Evolutionary conservation across 2,113 vertebrate genomes (phyloP), one percentile per base, ranked within the genome.

Genomic region (Hippocampus comes): DNA sequence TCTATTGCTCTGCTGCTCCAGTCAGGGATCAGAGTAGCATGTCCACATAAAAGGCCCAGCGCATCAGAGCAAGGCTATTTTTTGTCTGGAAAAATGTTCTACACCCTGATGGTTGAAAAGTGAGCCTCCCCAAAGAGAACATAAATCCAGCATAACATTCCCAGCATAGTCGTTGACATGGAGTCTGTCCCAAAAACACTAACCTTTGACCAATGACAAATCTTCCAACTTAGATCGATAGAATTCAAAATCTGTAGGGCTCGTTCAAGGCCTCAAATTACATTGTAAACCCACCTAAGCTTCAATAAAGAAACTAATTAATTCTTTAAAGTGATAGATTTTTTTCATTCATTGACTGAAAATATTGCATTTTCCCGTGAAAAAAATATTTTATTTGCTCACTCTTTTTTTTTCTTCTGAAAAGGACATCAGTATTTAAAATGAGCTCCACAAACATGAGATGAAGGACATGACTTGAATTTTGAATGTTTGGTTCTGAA

Each of bases 11-110:
- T 71, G 79, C 72, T 72, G 64, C 77, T 83, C 25, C 73, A 43
- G 76, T 83, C 53, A 41, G 68, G 65, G 80, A 70, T 84, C 78
- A 79, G 61, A 68, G 67, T 66, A 43, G 69, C 51, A 46, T 25
- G 77, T 70, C 68, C 74, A 3, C 63, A 61, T 86, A 77, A 86
- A 87, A 83, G 78, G 80, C 74, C 63, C 68, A 76, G 77, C 77
- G 73, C 79, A 38, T 77, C 73, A 27, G 73, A 83, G 80, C 84
- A 82, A 84, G 79, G 84, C 76, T 78, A 72, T 64, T 78, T 61
- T 60, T 61, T 61, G 27, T 61, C 15, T 38, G 27, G 27, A 18
- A 34, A 61, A 61, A 61, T 61, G 59, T 18, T 65, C 41, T n/a
- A 46, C 63, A 64, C 38, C 38, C 63, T n/a, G 59, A 34, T 61